Percentiles rank a stretch among this genome's conserved stretches.
Conservation (phyloP, 2,888 invertebrate species). For the Empis stercorea region DNA sequence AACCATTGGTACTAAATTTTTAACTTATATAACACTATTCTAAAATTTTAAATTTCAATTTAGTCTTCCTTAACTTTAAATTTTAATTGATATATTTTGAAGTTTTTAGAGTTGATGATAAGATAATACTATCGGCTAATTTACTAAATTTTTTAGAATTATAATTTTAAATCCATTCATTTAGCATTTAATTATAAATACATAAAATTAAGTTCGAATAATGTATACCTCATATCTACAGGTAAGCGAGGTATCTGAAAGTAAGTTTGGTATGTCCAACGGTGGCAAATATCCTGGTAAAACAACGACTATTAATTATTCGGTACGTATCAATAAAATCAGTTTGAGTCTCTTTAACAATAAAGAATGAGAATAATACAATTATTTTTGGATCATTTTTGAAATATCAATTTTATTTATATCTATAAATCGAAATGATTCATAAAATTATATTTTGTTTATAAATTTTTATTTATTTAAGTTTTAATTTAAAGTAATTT, state of each 20-base stretch:
- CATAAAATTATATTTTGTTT: neutral
- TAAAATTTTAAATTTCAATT: too few relatives aligned
- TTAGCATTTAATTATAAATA: neutral
- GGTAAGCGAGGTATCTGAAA: constrained; percentile 35
- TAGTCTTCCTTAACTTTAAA: too few relatives aligned
- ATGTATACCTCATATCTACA: constrained; percentile 31
- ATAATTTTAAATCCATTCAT: too few relatives aligned
- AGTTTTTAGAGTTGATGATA: too few relatives aligned
- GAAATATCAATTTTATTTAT: too few relatives aligned
- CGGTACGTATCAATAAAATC: constrained; percentile 40
- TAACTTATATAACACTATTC: too few relatives aligned
- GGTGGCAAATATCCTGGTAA: constrained; percentile 36
- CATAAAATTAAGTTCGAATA: neutral
- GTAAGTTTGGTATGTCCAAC: constrained; percentile 16
- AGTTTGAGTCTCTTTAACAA: constrained; percentile 19
- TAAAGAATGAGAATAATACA: too few relatives aligned
- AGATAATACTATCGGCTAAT: constrained; percentile 4
- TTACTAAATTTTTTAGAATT: neutral
- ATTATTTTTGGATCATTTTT: too few relatives aligned
- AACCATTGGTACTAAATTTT: too few relatives aligned
- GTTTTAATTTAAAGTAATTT: too few relatives aligned
- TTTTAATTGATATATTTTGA: too few relatives aligned
- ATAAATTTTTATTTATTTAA: neutral
- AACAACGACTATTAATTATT: constrained; percentile 37
- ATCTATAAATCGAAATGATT: too few relatives aligned